phyloP scores from a whole-genome alignment of 2,888 invertebrate genomes.

The Diadegma fenestrale region DNA sequence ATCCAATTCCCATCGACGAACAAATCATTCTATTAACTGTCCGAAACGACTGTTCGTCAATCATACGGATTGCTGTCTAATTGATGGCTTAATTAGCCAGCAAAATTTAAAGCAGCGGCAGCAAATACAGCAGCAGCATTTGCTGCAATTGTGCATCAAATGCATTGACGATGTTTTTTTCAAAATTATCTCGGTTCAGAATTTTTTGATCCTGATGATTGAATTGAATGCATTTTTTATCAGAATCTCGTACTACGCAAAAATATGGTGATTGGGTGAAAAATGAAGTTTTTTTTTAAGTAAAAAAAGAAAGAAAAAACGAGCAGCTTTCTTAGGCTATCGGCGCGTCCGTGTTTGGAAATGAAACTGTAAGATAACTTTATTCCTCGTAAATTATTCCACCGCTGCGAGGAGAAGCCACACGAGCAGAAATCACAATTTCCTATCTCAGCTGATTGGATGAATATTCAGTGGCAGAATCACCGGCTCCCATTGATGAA shows the following conservation, averaged over 20 bases:
- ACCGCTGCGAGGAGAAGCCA: neutral
- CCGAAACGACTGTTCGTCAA: neutral
- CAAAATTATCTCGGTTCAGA: neutral
- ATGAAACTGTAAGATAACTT: neutral
- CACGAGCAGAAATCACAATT: neutral
- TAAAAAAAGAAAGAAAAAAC: too few species aligned
- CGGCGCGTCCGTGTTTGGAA: neutral
- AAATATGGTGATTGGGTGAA: too few species aligned
- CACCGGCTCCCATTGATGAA: slow-evolving; percentile 66
- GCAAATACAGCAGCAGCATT: too few species aligned
- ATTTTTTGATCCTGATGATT: neutral
- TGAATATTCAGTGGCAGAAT: slow-evolving; percentile 17
- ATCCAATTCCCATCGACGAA: slow-evolving; percentile 19
- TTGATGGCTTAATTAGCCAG: neutral
- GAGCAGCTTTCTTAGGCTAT: too few species aligned
- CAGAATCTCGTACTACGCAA: too few species aligned
- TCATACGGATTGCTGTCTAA: neutral
- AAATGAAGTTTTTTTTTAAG: too few species aligned
- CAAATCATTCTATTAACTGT: slow-evolving; percentile 35
- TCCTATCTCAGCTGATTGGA: neutral
- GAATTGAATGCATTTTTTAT: neutral
- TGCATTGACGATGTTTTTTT: neutral
- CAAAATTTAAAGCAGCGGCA: neutral
- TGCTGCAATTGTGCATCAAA: too few species aligned
- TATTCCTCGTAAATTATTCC: neutral